Percentiles rank a stretch among this genome's conserved stretches.
These are phyloP conservation scores for Engystomops pustulosus DNA, from an alignment of 2,113 vertebrate species.

Conservation along the genomic window DNA sequence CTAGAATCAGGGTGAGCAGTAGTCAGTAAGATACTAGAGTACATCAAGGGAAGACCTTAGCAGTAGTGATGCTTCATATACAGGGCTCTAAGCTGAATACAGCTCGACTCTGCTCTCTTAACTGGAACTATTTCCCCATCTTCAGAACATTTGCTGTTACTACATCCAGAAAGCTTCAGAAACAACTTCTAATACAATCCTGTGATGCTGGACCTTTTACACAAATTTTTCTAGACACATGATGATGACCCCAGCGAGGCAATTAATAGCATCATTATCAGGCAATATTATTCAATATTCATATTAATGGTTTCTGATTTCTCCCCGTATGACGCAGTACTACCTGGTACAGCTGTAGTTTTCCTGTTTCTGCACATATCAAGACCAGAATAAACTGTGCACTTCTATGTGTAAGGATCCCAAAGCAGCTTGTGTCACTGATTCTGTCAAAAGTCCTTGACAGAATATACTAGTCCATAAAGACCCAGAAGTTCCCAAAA, in stretches of 20 bases:
- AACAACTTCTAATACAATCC: neutral
- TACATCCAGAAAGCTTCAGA: slow-evolving; percentile 32
- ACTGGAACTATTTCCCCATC: slow-evolving; percentile 54
- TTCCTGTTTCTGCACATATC: no score
- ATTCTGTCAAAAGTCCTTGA: no score
- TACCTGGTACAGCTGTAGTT: no score
- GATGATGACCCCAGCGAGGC: neutral
- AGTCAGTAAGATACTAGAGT: neutral
- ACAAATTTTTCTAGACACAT: no score
- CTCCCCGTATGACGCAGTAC: no score
- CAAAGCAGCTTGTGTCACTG: no score
- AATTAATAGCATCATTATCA: neutral
- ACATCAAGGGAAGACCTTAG: neutral
- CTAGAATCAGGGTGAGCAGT: neutral
- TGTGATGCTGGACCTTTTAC: no score
- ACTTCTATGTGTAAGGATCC: no score
- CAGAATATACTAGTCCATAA: no score
- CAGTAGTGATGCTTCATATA: neutral
- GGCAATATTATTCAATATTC: neutral
- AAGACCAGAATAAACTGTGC: no score
- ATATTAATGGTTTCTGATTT: no score
- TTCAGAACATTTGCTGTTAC: slow-evolving; percentile 58
- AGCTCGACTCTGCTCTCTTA: slow-evolving; percentile 6
- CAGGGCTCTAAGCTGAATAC: neutral
- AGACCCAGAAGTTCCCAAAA: no score